Evolutionary conservation across 2,113 vertebrate species (phyloP), one percentile per base, ranked within the genome.

Genomic region (Thamnophis sirtalis): DNA sequence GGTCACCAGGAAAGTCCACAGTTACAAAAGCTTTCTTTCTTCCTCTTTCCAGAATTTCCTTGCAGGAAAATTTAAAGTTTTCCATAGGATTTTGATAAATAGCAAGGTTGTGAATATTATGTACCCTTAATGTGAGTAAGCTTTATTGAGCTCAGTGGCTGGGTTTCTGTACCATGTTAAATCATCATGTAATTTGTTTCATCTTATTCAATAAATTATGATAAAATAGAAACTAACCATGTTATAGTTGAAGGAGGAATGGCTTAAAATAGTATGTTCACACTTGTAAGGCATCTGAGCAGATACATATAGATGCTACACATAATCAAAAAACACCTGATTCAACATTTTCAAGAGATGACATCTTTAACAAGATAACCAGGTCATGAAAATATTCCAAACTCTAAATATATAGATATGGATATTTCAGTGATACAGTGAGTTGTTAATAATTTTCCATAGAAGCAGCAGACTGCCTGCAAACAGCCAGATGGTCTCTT

Each of bases 251-350:
- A 80, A 80, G 17, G 21, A 38, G 17, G 3, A 3, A 43, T 43
- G 33, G 33, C 17, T 80, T 38, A 80, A 80, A 3, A 0, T 33
- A 80, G 33, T 43, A 21, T 43, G 33, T 80, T 80, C 73, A 80
- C 19, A 80, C 7, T 80, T 38, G 33, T 38, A 33, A 80, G 19
- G 17, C 73, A 80, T 86, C 48, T 86, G 8, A 86, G 50, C 28
- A 87, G 28, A 9, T 2, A 53, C 3, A 17, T 54, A 33, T 19
- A 54, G 60, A 8, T 33, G 0, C 9, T 0, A 13, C 0, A 13
- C 1, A 9, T 43, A 0, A 2, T 68, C 0, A 0, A 1, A 86
- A 4, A 0, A 9, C 0, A 1, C 28, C 55, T 48, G 9, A 0
- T 0, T 5, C 84, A 87, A 0, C 15, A 0, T 22, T 9, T 89